These are phyloP conservation scores for Hydropotes inermis DNA, from an alignment of 2,113 vertebrate species.

Conservation along the genomic window DNA sequence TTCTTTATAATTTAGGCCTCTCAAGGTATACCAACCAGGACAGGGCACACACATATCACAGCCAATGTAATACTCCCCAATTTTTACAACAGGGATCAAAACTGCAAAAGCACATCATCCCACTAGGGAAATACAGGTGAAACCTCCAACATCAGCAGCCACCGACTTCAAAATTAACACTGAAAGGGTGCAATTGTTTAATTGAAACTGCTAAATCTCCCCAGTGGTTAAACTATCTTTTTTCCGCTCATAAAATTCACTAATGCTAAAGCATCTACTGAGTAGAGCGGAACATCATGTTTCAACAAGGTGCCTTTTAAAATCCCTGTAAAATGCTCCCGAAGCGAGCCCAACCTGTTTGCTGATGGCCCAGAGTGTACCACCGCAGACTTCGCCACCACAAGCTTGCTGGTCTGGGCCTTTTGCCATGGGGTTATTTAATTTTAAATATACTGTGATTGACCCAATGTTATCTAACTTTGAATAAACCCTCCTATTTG, in stretches of 20 bases:
- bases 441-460: conserved; percentile 75
- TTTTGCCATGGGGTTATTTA: conserved; percentile 72
- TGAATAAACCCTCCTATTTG: conserved; percentile 72
- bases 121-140: background rate
- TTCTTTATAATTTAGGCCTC: background rate
- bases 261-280: conserved; percentile 49
- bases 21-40: background rate
- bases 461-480: conserved; percentile 72
- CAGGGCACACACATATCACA: background rate
- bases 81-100: background rate
- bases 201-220: conserved; percentile 39
- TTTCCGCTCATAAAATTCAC: conserved; percentile 47
- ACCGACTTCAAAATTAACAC: conserved; percentile 6
- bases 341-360: conserved; percentile 80
- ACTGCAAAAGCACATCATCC: background rate
- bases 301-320: conserved; percentile 78
- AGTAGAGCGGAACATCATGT: conserved; percentile 74
- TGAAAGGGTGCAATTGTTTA: conserved; percentile 3
- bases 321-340: conserved; percentile 73
- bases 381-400: conserved; percentile 61
- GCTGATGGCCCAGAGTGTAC: conserved; percentile 69
- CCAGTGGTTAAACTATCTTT: conserved; percentile 30
- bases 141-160: background rate
- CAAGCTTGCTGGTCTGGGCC: conserved; percentile 67
- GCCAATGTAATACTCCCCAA: background rate